Evolutionary conservation across 2,113 vertebrate genomes (phyloP), one percentile per base, ranked within the genome.

Genomic region (Ctenodactylus gundi): DNA sequence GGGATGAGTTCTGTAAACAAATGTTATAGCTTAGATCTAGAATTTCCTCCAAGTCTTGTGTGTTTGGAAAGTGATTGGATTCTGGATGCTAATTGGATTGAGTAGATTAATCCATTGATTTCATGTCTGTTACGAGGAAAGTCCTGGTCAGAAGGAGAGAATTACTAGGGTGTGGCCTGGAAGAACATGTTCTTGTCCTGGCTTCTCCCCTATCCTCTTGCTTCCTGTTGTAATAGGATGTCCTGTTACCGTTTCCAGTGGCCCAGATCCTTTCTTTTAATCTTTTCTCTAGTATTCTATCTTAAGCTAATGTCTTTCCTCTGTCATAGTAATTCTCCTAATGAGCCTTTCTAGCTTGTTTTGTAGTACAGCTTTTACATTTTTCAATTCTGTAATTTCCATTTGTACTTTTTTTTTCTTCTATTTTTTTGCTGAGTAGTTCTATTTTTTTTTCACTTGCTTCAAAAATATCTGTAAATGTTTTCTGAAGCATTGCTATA

Each of bases 341-440:
- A 36, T 41, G 39, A 86, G 46, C 23, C 27, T 78, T n/a, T 91
- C n/a, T 39, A 65, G 29, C 67, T 44, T 62, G 44, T 64, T 93
- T 60, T 85, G 1, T 76, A 73, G 17, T 75, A 49, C 3, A 10
- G 7, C n/a, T 60, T 77, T 11, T 31, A 17, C 64, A 53, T 46
- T 80, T 88, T 84, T 91, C n/a, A 68, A 36, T 92, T 89, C 21
- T 62, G 0, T 68, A 44, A 88, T 80, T 94, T 70, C 39, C 44
- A 84, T 34, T 72, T 67, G 20, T 73, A n/a, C 15, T 77, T 85
- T 53, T 78, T 77, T 85, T 18, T 86, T 86, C 27, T 73, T 67
- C 17, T 25, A 88, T 31, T 60, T 75, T 23, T 90, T 91, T 60
- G 34, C 39, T 91, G 58, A 68, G 60, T 57, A 20, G 78, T 67